Evolutionary conservation across 2,797 vertebrate genomes (phyloP), one percentile per base, ranked within the genome.

Genomic region (Staurois parvus): DNA sequence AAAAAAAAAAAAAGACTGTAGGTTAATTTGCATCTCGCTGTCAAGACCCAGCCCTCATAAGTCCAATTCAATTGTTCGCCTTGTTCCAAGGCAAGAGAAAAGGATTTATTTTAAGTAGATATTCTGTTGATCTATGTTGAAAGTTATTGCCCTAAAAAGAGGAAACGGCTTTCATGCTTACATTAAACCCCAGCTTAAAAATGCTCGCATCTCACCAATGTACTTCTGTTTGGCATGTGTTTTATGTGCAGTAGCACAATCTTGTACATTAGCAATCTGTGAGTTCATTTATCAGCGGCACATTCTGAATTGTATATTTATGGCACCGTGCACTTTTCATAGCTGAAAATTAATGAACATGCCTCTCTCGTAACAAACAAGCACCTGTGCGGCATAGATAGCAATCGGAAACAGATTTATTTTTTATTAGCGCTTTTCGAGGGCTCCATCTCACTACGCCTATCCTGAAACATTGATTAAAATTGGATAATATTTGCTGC

Each of bases 331-430:
- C 97, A 97, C 98, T 98, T 97, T 97, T 97, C 98, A 96, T 95
- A 94, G 97, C 96, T 96, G 97, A 97, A 97, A 99, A 99, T 99
- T 98, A 99, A 99, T 99, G 97, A 99, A 99, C 97, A 98, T 97
- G 96, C 96, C 97, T 98, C 96, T 96, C 97, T 97, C 94, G 95
- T 97, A 98, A 97, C 98, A 97, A 99, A 98, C 97, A 98, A 97
- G 98, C 98, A 99, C 98, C 98, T 99, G 98, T 98, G 97, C 96
- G 95, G 96, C 96, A 96, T 95, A 96, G 97, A 97, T 97, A 96
- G 96, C 97, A 97, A 99, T 99, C 98, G 96, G 96, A 98, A 98
- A 97, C 97, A 95, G 94, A 99, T 99, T 99, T 98, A 99, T 99
- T 98, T 99, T n/a, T 98, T 99, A 99, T 98, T 98, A 99, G 97